Conservation (phyloP, 53 echinoderm and acorn worm genomes). For the Temnopleurus reevesii region DNA sequence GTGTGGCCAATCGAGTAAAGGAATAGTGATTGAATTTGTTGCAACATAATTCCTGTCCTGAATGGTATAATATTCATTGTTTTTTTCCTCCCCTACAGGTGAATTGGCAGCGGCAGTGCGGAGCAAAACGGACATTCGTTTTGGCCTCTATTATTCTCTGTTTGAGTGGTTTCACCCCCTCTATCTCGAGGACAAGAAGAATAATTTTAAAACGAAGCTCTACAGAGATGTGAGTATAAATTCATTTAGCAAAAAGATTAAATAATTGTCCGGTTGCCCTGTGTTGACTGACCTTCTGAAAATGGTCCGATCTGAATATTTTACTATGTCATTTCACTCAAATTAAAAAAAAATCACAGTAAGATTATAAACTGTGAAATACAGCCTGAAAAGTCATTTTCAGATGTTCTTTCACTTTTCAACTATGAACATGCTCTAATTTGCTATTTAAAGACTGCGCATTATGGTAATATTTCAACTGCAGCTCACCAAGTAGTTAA, state of each 20-base stretch:
- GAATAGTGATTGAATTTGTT: too few relatives aligned
- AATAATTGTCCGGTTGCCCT: too few relatives aligned
- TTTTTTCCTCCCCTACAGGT: constrained; percentile 46
- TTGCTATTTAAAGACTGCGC: too few relatives aligned
- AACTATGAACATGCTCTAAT: too few relatives aligned
- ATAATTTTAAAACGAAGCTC: constrained; percentile 57
- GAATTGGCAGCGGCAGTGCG: constrained; percentile 71
- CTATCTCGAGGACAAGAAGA: constrained; percentile 63
- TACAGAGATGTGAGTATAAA: constrained; percentile 60
- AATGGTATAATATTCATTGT: too few relatives aligned
- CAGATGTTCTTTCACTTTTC: background rate
- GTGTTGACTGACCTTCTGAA: too few relatives aligned
- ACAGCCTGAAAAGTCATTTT: background rate
- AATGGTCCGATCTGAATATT: too few relatives aligned
- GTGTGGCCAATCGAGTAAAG: too few relatives aligned
- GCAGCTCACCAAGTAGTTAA: too few relatives aligned
- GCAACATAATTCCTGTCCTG: too few relatives aligned
- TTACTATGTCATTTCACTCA: too few relatives aligned
- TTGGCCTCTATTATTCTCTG: constrained; percentile 85
- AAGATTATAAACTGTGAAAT: background rate
- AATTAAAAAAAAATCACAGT: background rate
- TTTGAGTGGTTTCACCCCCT: constrained; percentile 80
- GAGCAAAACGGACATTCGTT: constrained; percentile 65
- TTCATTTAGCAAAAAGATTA: background rate
- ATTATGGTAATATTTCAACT: too few relatives aligned